phyloP scores from a whole-genome alignment of 23 tunicate species.

The Oikopleura dioica region DNA sequence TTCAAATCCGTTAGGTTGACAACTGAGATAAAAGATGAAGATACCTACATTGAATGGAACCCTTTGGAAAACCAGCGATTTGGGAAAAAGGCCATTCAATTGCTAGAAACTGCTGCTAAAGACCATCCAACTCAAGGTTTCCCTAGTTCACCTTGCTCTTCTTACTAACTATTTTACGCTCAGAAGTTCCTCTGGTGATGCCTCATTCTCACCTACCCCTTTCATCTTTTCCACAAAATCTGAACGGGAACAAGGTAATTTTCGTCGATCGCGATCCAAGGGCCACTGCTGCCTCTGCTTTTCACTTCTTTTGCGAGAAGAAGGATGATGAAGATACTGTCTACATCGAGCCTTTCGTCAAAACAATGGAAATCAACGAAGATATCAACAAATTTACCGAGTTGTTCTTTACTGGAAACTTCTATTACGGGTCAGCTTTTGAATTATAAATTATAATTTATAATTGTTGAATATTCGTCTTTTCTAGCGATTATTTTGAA shows the following conservation, averaged over 20 bases:
- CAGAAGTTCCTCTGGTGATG: too few species aligned
- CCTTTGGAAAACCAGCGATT: neutral
- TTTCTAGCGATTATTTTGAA: neutral
- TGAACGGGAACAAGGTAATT: neutral
- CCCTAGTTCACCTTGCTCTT: too few species aligned
- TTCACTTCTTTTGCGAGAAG: neutral
- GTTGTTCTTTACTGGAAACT: neutral
- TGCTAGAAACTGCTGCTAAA: too few species aligned
- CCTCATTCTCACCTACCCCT: too few species aligned
- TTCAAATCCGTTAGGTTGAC: neutral
- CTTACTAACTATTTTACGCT: too few species aligned
- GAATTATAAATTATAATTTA: too few species aligned
- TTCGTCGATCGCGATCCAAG: constrained; percentile 2
- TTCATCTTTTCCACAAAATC: neutral
- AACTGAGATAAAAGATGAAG: neutral
- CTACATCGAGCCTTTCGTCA: neutral
- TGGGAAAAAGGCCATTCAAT: neutral
- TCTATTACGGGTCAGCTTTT: neutral
- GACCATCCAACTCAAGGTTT: too few species aligned
- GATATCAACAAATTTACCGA: neutral
- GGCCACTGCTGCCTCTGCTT: neutral
- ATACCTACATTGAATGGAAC: neutral
- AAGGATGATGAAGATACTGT: neutral
- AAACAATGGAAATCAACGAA: neutral
- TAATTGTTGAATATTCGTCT: too few species aligned